A percentile compares a stretch with the other conserved stretches of the same genome.
phyloP scores from a whole-genome alignment of 2,888 invertebrate species.

The Pheosia gnoma region DNA sequence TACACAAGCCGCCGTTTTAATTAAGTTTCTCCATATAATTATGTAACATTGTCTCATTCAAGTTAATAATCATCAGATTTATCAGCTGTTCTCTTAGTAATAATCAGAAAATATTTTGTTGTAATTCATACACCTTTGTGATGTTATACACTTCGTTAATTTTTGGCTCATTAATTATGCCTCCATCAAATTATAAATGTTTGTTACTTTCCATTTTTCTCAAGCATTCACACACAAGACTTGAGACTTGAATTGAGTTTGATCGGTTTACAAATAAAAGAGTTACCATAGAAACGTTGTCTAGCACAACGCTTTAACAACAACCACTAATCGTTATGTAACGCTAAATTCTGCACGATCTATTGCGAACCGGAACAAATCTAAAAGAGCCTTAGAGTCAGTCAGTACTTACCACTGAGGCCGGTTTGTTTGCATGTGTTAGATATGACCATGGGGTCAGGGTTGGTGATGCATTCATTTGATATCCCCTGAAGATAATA shows the following conservation, averaged over 20 bases:
- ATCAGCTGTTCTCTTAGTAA: too few relatives aligned
- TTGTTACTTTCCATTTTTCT: conserved; percentile 34
- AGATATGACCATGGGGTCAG: conserved; percentile 64
- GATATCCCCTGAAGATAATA: conserved; percentile 53
- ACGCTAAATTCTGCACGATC: conserved; percentile 28
- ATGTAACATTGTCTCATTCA: not conserved
- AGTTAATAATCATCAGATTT: not conserved
- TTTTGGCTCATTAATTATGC: not conserved
- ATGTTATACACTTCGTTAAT: not conserved
- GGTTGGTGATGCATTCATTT: conserved; percentile 56
- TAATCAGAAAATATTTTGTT: not conserved
- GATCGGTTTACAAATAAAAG: conserved; percentile 20
- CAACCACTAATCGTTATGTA: conserved; percentile 31
- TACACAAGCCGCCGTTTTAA: not conserved
- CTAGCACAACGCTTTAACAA: conserved; percentile 26
- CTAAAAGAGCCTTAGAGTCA: conserved; percentile 52
- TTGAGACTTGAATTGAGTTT: conserved; percentile 11
- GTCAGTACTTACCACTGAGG: conserved; percentile 44
- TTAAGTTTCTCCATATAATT: not conserved
- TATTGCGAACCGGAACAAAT: conserved; percentile 61
- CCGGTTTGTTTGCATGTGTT: conserved; percentile 49
- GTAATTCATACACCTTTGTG: not conserved
- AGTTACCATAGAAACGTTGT: conserved; percentile 20
- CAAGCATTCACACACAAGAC: conserved; percentile 29
- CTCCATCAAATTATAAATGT: conserved; percentile 10